phyloP scores from a whole-genome alignment of 2,888 invertebrate genomes.

The Malthinus seriepunctatus region DNA sequence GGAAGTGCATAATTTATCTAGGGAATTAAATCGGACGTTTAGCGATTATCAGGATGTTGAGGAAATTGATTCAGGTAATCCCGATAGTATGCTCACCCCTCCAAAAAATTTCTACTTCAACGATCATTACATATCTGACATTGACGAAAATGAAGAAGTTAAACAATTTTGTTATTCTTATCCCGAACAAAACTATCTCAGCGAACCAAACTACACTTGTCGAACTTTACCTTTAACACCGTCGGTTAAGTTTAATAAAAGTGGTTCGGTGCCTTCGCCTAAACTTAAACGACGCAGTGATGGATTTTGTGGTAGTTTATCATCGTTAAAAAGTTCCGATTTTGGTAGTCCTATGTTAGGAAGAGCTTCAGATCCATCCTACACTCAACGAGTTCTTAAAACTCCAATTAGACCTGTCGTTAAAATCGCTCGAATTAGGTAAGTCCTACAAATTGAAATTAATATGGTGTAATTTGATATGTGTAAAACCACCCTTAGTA shows the following conservation, averaged over 20 bases:
- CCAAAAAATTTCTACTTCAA: conserved; percentile 43
- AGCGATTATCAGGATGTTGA: conserved; percentile 30
- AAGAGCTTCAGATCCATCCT: conserved; percentile 33
- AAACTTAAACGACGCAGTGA: conserved; percentile 33
- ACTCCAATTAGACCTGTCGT: conserved; percentile 50
- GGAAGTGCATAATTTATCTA: conserved; percentile 46
- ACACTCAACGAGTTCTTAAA: conserved; percentile 42
- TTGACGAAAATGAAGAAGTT: conserved; percentile 53
- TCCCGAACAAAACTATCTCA: conserved; percentile 5
- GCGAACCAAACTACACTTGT: conserved; percentile 8
- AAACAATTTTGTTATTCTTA: conserved; percentile 42
- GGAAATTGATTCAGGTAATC: conserved; percentile 7
- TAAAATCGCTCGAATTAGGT: conserved; percentile 53
- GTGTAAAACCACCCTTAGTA: too few species aligned
- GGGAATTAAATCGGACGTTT: conserved; percentile 42
- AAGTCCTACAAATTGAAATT: conserved; percentile 15
- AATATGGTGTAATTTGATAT: too few species aligned
- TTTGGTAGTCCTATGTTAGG: conserved; percentile 39
- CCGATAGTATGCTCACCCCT: neutral
- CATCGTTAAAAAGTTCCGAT: conserved; percentile 50
- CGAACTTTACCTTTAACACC: conserved; percentile 16
- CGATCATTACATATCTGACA: conserved; percentile 53
- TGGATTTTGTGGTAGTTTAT: conserved; percentile 40
- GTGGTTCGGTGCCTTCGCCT: conserved; percentile 28
- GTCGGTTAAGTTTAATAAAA: conserved; percentile 14